A percentile compares a stretch with the other conserved stretches of the same genome.
phyloP scores from a whole-genome alignment of 2,888 invertebrate species.

The Nasonovia ribisnigri region DNA sequence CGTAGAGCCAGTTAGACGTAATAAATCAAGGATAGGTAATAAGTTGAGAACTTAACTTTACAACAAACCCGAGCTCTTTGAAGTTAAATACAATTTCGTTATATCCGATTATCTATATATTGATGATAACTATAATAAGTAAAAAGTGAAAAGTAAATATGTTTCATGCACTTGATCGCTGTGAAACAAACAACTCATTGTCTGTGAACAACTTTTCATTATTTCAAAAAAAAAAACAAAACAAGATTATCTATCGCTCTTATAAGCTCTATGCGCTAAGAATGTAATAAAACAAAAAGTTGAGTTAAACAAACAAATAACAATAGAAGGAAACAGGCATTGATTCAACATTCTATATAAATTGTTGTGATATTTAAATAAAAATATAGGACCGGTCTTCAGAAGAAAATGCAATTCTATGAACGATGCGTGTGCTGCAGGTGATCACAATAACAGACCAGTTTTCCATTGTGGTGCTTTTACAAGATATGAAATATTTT shows the following conservation, averaged over 20 bases:
- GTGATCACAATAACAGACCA: not conserved
- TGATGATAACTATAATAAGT: not conserved
- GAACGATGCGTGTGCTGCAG: not conserved
- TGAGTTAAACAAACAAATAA: conserved; percentile 21
- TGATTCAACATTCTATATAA: conserved; percentile 29
- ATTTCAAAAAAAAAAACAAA: not conserved
- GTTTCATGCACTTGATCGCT: not conserved
- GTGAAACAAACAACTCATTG: not conserved
- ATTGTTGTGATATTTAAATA: conserved; percentile 46
- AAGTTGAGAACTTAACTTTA: not conserved
- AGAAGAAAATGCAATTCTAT: conserved; percentile 41
- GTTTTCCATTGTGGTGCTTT: conserved; percentile 42
- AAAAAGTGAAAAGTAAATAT: not conserved
- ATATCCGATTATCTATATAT: not conserved
- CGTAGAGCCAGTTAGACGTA: not conserved
- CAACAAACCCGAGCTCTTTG: not conserved
- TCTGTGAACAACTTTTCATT: not conserved
- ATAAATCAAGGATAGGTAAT: not conserved
- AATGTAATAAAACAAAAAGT: conserved; percentile 52
- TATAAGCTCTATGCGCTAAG: not conserved
- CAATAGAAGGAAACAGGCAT: conserved; percentile 39
- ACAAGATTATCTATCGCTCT: not conserved
- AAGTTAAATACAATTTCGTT: not conserved
- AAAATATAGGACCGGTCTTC: conserved; percentile 40
- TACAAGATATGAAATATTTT: conserved; percentile 16